Evolutionary conservation across 2,797 vertebrate genomes (phyloP), one percentile per base, ranked within the genome.

Genomic region (Lepilemur septentrionalis): DNA sequence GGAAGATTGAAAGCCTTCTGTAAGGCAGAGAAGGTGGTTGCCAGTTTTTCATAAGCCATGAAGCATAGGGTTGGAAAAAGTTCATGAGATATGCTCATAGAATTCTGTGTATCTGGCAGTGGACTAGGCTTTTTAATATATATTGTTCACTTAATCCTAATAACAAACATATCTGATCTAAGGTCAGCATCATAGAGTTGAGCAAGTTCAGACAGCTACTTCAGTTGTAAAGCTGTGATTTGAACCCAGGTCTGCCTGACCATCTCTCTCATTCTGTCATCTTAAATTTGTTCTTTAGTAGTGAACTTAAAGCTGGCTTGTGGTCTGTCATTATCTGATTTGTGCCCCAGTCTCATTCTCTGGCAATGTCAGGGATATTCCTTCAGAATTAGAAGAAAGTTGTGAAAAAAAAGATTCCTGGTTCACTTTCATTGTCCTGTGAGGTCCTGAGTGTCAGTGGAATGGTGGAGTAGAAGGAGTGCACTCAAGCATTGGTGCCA

Each of bases 11-110:
- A 81, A 94, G 52, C n/a, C 78, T 95, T 87, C 63, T 94, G 4
- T 85, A 92, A 79, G 41, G 38, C 48, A 81, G 25, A 73, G 59
- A 91, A 48, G 35, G 41, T 30, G 32, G n/a, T 82, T 93, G 59
- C 48, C 75, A 65, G 69, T 80, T 95, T 95, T 92, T 95, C 81
- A 78, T 95, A 55, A 96, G 52, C 81, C 46, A 4, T 75, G 73
- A 85, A 50, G 30, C 79, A 63, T 55, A 91, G 46, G 15, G 15
- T 59, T 94, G 12, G 59, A 48, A 73, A 67, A 84, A 59, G 72
- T 18, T 78, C 25, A 12, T 83, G 52, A 63, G 70, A 59, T 61
- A 7, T 38, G 43, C 41, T 89, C 9, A 20, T 7, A 5, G 69
- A 78, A 30, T 61, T 83, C 57, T 67, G 20, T 84, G 38, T 52